A percentile compares a stretch with the other conserved stretches of the same genome.
Conservation (phyloP, 2,888 invertebrate species). For the Ypsolopha scabrella region DNA sequence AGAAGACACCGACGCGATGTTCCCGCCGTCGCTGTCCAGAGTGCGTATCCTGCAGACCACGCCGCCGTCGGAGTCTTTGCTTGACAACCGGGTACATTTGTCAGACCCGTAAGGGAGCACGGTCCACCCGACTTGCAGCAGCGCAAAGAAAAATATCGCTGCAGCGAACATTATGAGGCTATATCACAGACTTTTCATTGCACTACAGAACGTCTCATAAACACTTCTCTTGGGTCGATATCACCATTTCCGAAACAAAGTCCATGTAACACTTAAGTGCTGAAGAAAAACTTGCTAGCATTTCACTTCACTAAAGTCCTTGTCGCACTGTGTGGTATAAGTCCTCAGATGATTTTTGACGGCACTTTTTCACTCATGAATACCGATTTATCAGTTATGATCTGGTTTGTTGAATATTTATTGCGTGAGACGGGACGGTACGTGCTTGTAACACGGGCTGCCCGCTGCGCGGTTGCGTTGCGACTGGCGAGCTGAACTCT, state of each 20-base stretch:
- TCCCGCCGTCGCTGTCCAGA: conserved; percentile 77
- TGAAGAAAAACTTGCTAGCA: conserved; percentile 60
- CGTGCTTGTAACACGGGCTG: conserved; percentile 37
- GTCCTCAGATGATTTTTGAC: conserved; percentile 25
- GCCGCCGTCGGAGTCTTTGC: conserved; percentile 57
- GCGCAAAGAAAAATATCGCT: conserved; percentile 59
- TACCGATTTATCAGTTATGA: conserved; percentile 30
- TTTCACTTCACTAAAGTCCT: conserved; percentile 61
- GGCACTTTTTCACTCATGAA: conserved; percentile 33
- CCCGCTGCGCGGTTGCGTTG: conserved; percentile 52
- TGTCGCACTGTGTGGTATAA: conserved; percentile 15
- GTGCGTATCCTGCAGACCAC: conserved; percentile 78
- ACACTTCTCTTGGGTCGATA: conserved; percentile 68
- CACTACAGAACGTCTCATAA: conserved; percentile 65
- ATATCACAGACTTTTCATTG: conserved; percentile 65
- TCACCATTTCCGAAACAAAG: conserved; percentile 70
- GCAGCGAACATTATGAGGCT: conserved; percentile 46
- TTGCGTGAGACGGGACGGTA: conserved; percentile 46
- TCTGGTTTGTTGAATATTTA: conserved; percentile 47
- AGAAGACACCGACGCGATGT: conserved; percentile 69
- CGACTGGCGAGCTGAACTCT: conserved; percentile 55
- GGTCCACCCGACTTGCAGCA: conserved; percentile 67
- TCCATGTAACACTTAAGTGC: conserved; percentile 51
- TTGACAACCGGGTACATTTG: conserved; percentile 56
- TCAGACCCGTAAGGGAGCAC: conserved; percentile 65